Percentiles rank a stretch among this genome's conserved stretches.
Conservation (phyloP, 2,888 invertebrate genomes). For the Kuschelorhynchus macadamiae region DNA sequence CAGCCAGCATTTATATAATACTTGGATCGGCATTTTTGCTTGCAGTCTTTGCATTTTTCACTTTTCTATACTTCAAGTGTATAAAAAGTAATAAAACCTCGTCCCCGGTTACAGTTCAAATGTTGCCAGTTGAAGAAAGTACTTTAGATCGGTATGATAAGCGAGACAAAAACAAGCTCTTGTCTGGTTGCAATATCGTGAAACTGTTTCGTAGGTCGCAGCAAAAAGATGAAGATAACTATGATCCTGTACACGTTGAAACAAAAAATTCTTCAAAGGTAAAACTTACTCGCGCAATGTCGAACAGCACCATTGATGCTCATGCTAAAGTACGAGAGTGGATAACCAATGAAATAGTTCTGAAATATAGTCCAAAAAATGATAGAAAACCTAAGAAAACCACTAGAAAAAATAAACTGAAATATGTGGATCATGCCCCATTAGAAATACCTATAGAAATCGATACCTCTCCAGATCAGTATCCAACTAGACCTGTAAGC, state of each 20-base stretch:
- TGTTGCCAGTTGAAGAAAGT: constrained; percentile 70
- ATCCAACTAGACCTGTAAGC: constrained; percentile 66
- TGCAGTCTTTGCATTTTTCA: constrained; percentile 80
- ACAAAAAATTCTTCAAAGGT: constrained; percentile 73
- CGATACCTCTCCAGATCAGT: constrained; percentile 62
- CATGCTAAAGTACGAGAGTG: constrained; percentile 89
- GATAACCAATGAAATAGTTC: constrained; percentile 86
- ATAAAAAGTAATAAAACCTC: constrained; percentile 70
- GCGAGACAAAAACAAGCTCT: constrained; percentile 68
- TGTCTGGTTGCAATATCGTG: constrained; percentile 70
- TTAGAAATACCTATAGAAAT: constrained; percentile 52
- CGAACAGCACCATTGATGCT: constrained; percentile 86
- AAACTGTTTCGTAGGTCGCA: constrained; percentile 70
- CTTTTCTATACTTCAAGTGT: constrained; percentile 78
- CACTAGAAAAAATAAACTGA: constrained; percentile 60
- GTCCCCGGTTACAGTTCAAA: constrained; percentile 50
- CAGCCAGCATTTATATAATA: constrained; percentile 75
- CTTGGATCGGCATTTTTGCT: constrained; percentile 80
- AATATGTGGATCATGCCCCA: constrained; percentile 50
- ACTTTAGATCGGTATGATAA: constrained; percentile 59
- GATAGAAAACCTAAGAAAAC: constrained; percentile 70
- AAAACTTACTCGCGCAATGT: constrained; percentile 80
- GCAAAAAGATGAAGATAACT: constrained; percentile 70
- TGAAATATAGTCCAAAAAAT: constrained; percentile 79
- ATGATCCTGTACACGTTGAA: constrained; percentile 71